These are phyloP conservation scores for Magallana nippona DNA, from an alignment of 2,888 invertebrate genomes.

Conservation along the genomic window DNA sequence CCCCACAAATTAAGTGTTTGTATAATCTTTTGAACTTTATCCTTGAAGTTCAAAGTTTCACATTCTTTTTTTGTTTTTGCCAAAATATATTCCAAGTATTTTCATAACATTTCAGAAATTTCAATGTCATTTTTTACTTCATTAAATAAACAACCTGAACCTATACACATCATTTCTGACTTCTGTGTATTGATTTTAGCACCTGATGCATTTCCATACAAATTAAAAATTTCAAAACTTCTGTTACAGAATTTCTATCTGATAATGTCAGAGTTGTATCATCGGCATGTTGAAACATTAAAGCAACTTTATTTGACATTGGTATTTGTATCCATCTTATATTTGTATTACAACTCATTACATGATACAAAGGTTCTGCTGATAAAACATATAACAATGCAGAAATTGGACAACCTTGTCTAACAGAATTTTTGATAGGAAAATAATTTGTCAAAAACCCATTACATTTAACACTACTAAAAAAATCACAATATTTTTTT, in stretches of 20 bases:
- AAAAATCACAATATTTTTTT: slow-evolving; percentile 31
- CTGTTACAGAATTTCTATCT: slow-evolving; percentile 36
- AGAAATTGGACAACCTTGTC: slow-evolving; percentile 39
- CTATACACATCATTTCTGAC: slow-evolving; percentile 37
- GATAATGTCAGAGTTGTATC: slow-evolving; percentile 31
- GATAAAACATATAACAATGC: slow-evolving; percentile 39
- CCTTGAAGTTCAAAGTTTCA: too few relatives aligned
- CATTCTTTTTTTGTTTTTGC: not conserved
- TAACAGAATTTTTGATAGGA: slow-evolving; percentile 25
- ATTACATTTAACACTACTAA: slow-evolving; percentile 40
- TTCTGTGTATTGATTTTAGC: slow-evolving; percentile 31
- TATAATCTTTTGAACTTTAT: slow-evolving; percentile 33
- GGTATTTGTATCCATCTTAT: slow-evolving; percentile 34
- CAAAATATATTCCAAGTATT: too few relatives aligned
- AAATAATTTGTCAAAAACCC: slow-evolving; percentile 27
- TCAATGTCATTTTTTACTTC: slow-evolving; percentile 20
- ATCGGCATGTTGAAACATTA: too few relatives aligned
- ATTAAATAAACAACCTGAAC: not conserved
- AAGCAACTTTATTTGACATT: not conserved
- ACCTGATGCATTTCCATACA: slow-evolving; percentile 27
- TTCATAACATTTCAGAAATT: slow-evolving; percentile 3
- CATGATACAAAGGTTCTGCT: slow-evolving; percentile 20
- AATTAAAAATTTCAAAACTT: slow-evolving; percentile 35
- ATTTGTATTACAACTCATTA: slow-evolving; percentile 17
- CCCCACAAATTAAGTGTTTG: not conserved